Base-by-base conservation (phyloP, 2,113 vertebrate species). In the Macrotus californicus region DNA sequence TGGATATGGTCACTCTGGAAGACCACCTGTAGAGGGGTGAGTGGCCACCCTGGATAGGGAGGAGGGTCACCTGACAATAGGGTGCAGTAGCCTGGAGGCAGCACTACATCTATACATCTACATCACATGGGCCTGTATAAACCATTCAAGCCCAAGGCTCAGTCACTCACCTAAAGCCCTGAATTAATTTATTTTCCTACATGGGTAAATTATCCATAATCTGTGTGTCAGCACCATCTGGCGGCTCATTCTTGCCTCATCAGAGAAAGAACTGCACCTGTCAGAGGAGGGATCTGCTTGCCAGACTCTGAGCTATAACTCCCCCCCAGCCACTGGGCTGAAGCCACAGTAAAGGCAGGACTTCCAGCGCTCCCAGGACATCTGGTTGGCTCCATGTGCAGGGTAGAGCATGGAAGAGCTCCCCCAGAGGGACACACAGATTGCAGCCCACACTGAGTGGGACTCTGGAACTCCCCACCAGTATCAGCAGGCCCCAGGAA, bases 311-410 rank as follows among this genome's bases (percentile, higher is more conserved):
- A 39, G 13, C 64, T n/a, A 4, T 41, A 80, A 70, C 48, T 43
- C 16, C 12, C 1, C 3, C 59, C 14, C 26, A 69, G 19, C 7
- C 2, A 31, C 5, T 2, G 13, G 22, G 6, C 36, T 43, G 10
- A 76, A 22, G 18, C 5, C 4, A 77, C 21, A 48, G n/a, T 43
- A n/a, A 43, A 84, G 61, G 16, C 50, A 29, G 46, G 15, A 66
- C 16, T 41, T 16, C 7, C 43, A 22, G 16, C 79, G 34, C 13
- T 81, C 66, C 3, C 26, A 29, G 36, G 56, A 52, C 24, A 80
- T 46, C 52, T 79, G 26, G 31, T 26, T 80, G 50, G n/a, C 22
- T 84, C 34, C 9, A 8, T 56, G 7, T 18, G 7, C 19, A 26
- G 9, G 48, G 2, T 3, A 22, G 29, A 54, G 36, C 18, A 18